Evolutionary conservation across 2,888 invertebrate species (phyloP).

Genomic region (Mythimna loreyi): DNA sequence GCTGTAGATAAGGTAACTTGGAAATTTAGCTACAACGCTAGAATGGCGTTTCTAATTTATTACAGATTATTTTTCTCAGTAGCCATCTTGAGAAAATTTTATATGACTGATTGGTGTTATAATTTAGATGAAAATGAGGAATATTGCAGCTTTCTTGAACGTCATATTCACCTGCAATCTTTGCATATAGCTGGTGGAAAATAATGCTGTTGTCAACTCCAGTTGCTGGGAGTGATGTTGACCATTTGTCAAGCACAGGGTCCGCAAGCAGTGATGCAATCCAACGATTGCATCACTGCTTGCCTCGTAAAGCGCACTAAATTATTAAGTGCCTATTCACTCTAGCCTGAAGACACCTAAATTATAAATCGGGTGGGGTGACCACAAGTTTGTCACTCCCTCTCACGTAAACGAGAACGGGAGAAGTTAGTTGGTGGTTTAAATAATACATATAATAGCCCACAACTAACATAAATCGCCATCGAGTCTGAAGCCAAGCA

Average conservation of each 20-base stretch:
- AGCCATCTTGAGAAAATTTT: conserved; percentile 27
- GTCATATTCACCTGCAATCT: conserved; percentile 26
- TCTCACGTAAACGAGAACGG: too few relatives aligned
- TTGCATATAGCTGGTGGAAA: neutral
- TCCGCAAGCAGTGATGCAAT: neutral
- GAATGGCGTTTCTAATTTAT: conserved; percentile 38
- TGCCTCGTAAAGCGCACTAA: too few relatives aligned
- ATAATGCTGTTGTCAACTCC: conserved; percentile 1
- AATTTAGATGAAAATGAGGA: conserved; percentile 10
- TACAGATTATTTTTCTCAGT: conserved; percentile 42
- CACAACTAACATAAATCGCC: too few relatives aligned
- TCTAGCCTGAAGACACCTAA: too few relatives aligned
- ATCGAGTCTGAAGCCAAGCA: too few relatives aligned
- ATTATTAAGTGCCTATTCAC: too few relatives aligned
- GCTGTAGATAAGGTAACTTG: conserved; percentile 60
- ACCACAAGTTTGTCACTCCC: too few relatives aligned
- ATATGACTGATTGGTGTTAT: conserved; percentile 26
- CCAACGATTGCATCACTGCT: too few relatives aligned
- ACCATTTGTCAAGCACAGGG: neutral
- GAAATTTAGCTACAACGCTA: conserved; percentile 34
- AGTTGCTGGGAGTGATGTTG: neutral
- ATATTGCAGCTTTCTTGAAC: conserved; percentile 1
- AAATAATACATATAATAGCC: too few relatives aligned
- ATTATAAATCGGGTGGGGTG: too few relatives aligned
- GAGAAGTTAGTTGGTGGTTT: too few relatives aligned